Base-by-base conservation (phyloP, 2,797 vertebrate genomes). In the Oryzias dopingdopingensis region DNA sequence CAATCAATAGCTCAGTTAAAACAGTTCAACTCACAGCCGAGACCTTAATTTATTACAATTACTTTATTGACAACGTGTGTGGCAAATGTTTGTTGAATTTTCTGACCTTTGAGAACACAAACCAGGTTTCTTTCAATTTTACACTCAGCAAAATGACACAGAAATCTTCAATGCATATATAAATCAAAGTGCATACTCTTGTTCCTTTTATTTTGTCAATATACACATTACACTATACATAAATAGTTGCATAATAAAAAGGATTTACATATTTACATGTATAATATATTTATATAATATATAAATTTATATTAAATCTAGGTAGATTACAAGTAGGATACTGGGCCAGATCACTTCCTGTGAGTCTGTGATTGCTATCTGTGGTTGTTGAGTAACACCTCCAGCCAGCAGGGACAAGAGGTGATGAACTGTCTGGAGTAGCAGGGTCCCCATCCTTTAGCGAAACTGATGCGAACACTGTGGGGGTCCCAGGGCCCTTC, bases 181-280 rank as follows among this genome's bases (percentile, higher is more conserved):
- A 92, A 95, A 94, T 94, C 93, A 93, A 95, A 98, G 95, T 98
- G 95, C 96, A 94, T 98, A 93, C 93, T 94, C 91, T 78, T 84
- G 82, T 90, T 91, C 84, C 85, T 86, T 89, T 92, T 83, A 93
- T 90, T 91, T 85, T 91, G 92, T 94, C 91, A 93, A 94, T 95
- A 93, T 95, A 96, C 93, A 96, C 95, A 97, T 95, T 95, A 95
- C 96, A 96, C 94, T 93, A 90, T 96, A 99, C 95, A 99, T 99
- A 99, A 99, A 99, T 99, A 98, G 96, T 96, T 94, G 96, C 94
- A 95, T 93, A 93, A 94, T 98, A 99, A 97, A 98, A 99, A 99
- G 93, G 94, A 97, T 95, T 97, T 93, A 94, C 74, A 88, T 98
- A 98, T 98, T 97, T 98, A 99, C 97, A 99, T 92, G 95, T 96